phyloP scores from a whole-genome alignment of 2,797 vertebrate species.

The Tokudaia muenninki region DNA sequence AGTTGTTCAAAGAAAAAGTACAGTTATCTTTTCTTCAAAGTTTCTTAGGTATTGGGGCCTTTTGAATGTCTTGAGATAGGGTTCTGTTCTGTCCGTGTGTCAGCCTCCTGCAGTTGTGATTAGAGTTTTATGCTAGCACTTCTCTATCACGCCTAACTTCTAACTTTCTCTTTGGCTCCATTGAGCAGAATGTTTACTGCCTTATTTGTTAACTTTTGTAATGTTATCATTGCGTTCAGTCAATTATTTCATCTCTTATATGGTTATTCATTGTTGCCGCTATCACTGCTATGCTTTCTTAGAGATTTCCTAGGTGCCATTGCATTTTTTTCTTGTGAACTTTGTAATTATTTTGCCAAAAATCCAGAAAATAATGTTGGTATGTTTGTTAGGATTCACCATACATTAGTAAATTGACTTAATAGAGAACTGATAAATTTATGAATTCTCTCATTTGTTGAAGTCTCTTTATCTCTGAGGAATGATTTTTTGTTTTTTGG shows the following conservation, averaged over 20 bases:
- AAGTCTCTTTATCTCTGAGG: background rate
- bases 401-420: slow-evolving; percentile 37
- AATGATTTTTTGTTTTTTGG: slow-evolving; percentile 31
- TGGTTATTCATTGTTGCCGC: background rate
- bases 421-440: slow-evolving; percentile 38
- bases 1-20: background rate
- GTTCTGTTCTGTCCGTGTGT: background rate
- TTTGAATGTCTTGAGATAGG: background rate
- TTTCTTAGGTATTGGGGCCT: background rate
- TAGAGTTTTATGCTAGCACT: background rate
- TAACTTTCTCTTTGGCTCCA: background rate
- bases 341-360: slow-evolving; percentile 60
- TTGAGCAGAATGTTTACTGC: background rate
- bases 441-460: slow-evolving; percentile 18
- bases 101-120: background rate
- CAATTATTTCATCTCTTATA: background rate
- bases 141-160: background rate
- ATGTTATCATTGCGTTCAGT: slow-evolving; percentile 6
- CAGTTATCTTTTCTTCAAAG: background rate
- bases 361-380: background rate
- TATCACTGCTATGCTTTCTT: slow-evolving; percentile 19
- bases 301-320: slow-evolving; percentile 4
- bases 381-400: slow-evolving; percentile 37
- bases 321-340: slow-evolving; percentile 12
- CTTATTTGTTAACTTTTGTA: background rate